Conservation (phyloP, 53 echinoderm and acorn worm species). For the Paracentrotus lividus region DNA sequence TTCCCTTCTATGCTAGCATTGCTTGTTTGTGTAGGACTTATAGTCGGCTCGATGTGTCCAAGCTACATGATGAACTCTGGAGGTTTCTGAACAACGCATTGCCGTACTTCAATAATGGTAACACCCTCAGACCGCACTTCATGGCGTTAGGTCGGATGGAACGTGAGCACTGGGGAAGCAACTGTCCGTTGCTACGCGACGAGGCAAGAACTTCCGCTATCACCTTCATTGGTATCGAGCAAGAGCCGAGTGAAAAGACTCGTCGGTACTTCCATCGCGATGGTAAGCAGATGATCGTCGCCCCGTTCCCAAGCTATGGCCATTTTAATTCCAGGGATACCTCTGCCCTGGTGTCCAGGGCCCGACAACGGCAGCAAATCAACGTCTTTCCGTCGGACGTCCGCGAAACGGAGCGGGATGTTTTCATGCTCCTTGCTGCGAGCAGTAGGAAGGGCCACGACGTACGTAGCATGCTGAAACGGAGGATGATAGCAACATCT, state of each 20-base stretch:
- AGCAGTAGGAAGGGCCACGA: conserved; percentile 82
- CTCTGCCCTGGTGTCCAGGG: not conserved
- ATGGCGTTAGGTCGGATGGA: conserved; percentile 89
- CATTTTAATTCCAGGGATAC: conserved; percentile 74
- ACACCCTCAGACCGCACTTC: conserved; percentile 84
- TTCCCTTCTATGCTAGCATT: conserved; percentile 87
- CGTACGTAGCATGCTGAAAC: conserved; percentile 80
- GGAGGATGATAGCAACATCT: conserved; percentile 77
- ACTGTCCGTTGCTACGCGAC: conserved; percentile 85
- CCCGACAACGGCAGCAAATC: conserved; percentile 22
- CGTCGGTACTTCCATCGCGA: conserved; percentile 84
- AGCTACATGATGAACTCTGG: conserved; percentile 86
- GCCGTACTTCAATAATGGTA: conserved; percentile 81
- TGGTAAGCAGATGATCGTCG: conserved; percentile 81
- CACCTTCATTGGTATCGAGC: conserved; percentile 88
- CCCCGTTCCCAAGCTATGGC: conserved; percentile 89
- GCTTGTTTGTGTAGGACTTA: conserved; percentile 83
- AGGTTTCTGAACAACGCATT: conserved; percentile 68
- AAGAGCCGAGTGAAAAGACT: conserved; percentile 81
- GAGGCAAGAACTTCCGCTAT: conserved; percentile 77
- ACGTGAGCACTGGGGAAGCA: conserved; percentile 87
- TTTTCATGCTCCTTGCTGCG: conserved; percentile 86
- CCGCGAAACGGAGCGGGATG: conserved; percentile 75
- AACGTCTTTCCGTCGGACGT: conserved; percentile 69
- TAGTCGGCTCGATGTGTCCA: conserved; percentile 64